Percentiles rank a stretch among this genome's conserved stretches.
Evolutionary conservation across 2,888 invertebrate genomes (phyloP).

Genomic region (Phalera bucephala): DNA sequence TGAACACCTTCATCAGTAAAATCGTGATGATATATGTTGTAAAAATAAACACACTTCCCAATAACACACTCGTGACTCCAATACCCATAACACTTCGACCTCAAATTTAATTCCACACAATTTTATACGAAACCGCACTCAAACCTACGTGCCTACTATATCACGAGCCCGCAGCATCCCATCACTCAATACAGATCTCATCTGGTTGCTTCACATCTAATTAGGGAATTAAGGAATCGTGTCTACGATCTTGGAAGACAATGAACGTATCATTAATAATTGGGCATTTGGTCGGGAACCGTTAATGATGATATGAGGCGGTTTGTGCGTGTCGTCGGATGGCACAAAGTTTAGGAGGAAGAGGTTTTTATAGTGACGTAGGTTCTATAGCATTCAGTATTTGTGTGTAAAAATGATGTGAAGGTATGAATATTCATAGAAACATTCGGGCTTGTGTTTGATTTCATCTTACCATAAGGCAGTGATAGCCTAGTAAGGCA

Average conservation of each 20-base stretch:
- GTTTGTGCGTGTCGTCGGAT: conserved; percentile 54
- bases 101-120: neutral
- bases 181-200: conserved; percentile 51
- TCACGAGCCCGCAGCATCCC: conserved; percentile 31
- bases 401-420: no score
- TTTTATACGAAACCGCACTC: conserved; percentile 7
- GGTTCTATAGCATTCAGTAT: no score
- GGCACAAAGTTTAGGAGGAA: conserved; percentile 25
- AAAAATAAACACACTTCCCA: no score
- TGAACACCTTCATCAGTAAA: no score
- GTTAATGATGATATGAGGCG: conserved; percentile 77
- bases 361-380: no score
- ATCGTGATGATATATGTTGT: no score
- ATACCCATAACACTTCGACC: no score
- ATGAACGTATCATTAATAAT: conserved; percentile 78
- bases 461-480: no score
- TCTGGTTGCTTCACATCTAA: conserved; percentile 66
- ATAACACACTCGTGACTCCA: no score
- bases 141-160: conserved; percentile 35
- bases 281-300: conserved; percentile 69
- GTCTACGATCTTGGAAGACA: conserved; percentile 72
- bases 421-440: no score
- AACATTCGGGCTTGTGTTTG: no score
- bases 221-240: conserved; percentile 79
- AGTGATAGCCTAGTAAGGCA: no score